Conservation (phyloP, 2,888 invertebrate species). For the Camptogramma bilineatum region DNA sequence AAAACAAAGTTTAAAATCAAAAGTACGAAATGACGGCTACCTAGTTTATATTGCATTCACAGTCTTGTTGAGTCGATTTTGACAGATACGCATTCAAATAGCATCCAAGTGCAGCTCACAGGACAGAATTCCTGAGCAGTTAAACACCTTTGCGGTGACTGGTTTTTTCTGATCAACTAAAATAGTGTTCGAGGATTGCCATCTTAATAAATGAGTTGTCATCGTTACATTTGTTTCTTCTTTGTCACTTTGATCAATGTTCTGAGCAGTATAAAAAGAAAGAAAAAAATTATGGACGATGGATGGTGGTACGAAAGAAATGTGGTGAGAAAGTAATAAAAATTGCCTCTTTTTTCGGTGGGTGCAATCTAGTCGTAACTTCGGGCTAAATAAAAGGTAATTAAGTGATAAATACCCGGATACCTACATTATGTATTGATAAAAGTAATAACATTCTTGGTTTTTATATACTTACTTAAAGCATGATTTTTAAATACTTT, state of each 20-base stretch:
- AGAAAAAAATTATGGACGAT: no score
- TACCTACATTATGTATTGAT: no score
- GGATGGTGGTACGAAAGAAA: no score
- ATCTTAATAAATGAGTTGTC: slow-evolving; percentile 6
- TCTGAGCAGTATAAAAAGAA: neutral
- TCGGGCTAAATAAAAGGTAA: no score
- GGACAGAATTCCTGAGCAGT: slow-evolving; percentile 26
- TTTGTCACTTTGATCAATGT: neutral
- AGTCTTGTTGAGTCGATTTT: slow-evolving; percentile 17
- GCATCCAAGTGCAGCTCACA: slow-evolving; percentile 24
- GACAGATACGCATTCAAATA: slow-evolving; percentile 29
- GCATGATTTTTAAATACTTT: no score
- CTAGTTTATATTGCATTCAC: slow-evolving; percentile 11
- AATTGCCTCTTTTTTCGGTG: no score
- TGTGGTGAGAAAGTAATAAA: no score
- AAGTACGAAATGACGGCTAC: neutral
- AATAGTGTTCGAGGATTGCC: slow-evolving; percentile 10
- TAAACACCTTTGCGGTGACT: slow-evolving; percentile 20
- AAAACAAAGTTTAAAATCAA: neutral
- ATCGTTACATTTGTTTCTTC: neutral
- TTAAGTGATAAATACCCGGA: no score
- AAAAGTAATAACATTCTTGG: no score
- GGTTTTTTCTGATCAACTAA: slow-evolving; percentile 22
- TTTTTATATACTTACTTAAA: no score
- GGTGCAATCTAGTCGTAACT: no score